Evolutionary conservation across 2,888 invertebrate genomes (phyloP).

Genomic region (Griposia aprilina): DNA sequence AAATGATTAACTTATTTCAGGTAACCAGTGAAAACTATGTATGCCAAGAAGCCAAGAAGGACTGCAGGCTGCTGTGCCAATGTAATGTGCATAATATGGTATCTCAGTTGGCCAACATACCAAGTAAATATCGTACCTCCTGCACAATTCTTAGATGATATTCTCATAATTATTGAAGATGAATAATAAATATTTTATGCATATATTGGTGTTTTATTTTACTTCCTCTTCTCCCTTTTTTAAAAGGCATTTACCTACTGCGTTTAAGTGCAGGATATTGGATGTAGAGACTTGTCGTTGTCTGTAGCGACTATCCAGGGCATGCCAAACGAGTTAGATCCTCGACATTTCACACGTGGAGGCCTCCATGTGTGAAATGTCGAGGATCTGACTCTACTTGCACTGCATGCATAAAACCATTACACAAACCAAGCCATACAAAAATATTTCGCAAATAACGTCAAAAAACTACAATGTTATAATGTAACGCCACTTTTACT

Average conservation of each 20-base stretch:
- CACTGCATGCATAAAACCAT: neutral
- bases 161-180: neutral
- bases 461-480: too few species aligned
- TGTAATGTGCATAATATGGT: conserved; percentile 1
- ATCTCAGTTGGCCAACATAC: conserved; percentile 2
- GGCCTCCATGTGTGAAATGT: too few species aligned
- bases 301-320: neutral
- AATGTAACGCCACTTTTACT: too few species aligned
- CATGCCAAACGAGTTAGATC: neutral
- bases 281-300: neutral
- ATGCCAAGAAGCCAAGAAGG: too few species aligned
- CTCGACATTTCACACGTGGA: neutral
- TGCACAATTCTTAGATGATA: too few species aligned
- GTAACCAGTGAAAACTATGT: too few species aligned
- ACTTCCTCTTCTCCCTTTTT: neutral
- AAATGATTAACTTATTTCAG: too few species aligned
- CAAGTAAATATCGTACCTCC: neutral
- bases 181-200: neutral
- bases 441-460: too few species aligned
- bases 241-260: neutral
- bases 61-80: conserved; percentile 4
- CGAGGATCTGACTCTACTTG: too few species aligned
- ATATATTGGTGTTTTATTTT: neutral
- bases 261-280: neutral
- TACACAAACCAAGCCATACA: neutral